Base-by-base conservation (phyloP, 2,113 vertebrate genomes). In the Cynocephalus volans region DNA sequence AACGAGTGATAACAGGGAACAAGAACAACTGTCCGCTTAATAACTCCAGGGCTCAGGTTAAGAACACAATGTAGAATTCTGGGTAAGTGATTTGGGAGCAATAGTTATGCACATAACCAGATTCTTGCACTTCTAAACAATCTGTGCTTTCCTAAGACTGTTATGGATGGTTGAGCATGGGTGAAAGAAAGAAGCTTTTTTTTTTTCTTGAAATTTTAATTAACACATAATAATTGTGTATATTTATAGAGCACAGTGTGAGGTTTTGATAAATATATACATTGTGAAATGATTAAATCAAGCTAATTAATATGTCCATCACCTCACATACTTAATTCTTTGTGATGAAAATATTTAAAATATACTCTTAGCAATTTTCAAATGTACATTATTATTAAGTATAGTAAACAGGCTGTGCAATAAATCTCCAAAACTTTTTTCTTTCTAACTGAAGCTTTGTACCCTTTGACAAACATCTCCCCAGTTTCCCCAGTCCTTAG, bases 121-220 rank as follows among this genome's bases (percentile, higher is more conserved):
- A 92, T 24, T 58, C 15, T 50, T 72, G 36, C 19, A 65, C 45
- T 87, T 87, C 50, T 60, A 48, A 85, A n/a, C 6, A 88, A 28
- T 4, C 11, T 73, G 60, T 60, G 31, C 18, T 92, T 76, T 36
- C 54, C 5, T 87, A 56, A 72, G 65, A 91, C n/a, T 62, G 28
- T 80, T 36, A 70, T 31, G 28, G 36, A 24, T 12, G 19, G 14
- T 50, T 85, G 73, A 33, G 17, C 11, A 8, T 48, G 23, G 1
- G 28, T 48, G 56, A 67, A 90, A 86, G 50, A 21, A 75, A 50
- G 45, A 67, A 54, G 28, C 2, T 41, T 26, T 75, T 88, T 69
- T 45, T 72, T 88, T 93, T 31, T 11, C 18, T 87, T 70, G 11
- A 50, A 70, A 6, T 73, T 88, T 72, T 75, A 89, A 89, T 81